A percentile compares a stretch with the other conserved stretches of the same genome.
Conservation (phyloP, 37 sponge, comb jelly and placozoan species). For the Spongilla lacustris region DNA sequence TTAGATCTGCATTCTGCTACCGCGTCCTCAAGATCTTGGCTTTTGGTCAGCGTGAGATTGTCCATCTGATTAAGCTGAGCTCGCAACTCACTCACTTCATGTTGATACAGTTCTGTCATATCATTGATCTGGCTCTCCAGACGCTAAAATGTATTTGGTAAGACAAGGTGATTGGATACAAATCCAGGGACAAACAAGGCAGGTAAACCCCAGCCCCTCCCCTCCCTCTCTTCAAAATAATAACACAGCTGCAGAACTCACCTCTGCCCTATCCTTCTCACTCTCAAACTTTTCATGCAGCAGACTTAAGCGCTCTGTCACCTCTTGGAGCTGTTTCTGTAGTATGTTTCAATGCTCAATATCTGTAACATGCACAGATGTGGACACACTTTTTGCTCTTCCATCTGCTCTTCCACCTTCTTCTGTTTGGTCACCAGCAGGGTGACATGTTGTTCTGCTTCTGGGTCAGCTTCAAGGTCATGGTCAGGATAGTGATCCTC, state of each 20-base stretch:
- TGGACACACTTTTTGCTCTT: neutral
- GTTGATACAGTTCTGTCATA: constrained; percentile 60
- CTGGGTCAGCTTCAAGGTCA: neutral
- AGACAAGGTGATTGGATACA: too few relatives aligned
- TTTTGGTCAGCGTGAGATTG: constrained; percentile 39
- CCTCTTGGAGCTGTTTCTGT: neutral
- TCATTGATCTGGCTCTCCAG: constrained; percentile 56
- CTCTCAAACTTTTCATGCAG: constrained; percentile 44
- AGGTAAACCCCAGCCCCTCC: neutral
- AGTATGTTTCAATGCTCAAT: too few relatives aligned
- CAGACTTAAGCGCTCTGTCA: neutral
- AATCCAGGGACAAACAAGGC: too few relatives aligned
- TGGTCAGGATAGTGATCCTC: neutral
- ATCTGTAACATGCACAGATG: constrained; percentile 1
- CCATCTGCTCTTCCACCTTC: neutral
- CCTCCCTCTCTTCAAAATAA: neutral
- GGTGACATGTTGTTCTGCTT: constrained; percentile 12
- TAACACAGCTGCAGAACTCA: neutral
- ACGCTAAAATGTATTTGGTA: neutral
- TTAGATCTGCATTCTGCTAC: constrained; percentile 39
- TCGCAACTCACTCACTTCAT: constrained; percentile 53
- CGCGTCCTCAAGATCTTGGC: constrained; percentile 58
- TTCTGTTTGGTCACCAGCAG: neutral
- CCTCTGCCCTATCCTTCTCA: constrained; percentile 40
- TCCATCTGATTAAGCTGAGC: constrained; percentile 56